Percentiles rank a stretch among this genome's conserved stretches.
These are phyloP conservation scores for Vulpes lagopus DNA, from an alignment of 2,113 vertebrate genomes.

Conservation along the genomic window DNA sequence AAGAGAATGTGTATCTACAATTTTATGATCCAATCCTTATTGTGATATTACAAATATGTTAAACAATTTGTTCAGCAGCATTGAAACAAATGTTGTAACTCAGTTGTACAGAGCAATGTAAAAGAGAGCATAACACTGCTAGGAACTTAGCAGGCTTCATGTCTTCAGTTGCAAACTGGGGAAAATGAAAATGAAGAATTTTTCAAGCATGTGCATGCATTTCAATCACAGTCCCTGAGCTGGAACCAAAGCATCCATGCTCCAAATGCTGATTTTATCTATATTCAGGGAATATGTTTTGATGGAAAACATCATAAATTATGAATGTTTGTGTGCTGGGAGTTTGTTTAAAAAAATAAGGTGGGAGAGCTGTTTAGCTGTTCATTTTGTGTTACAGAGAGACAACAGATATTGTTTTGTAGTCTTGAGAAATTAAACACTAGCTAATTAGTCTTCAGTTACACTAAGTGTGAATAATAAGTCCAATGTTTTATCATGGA, in stretches of 20 bases:
- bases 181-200: slow-evolving; percentile 37
- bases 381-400: slow-evolving; percentile 27
- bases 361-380: slow-evolving; percentile 39
- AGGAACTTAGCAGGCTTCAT: slow-evolving; percentile 10
- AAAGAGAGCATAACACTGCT: neutral
- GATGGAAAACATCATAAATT: slow-evolving; percentile 66
- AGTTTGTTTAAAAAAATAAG: slow-evolving; percentile 58
- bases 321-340: neutral
- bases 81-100: neutral
- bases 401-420: slow-evolving; percentile 62
- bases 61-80: slow-evolving; percentile 9
- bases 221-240: neutral
- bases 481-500: neutral
- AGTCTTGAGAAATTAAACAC: slow-evolving; percentile 66
- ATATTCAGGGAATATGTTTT: slow-evolving; percentile 45
- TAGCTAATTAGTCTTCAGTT: slow-evolving; percentile 62
- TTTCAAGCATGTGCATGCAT: neutral
- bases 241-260: neutral
- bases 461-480: slow-evolving; percentile 63
- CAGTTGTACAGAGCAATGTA: neutral
- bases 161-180: slow-evolving; percentile 19
- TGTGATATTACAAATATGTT: neutral
- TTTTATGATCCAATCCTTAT: neutral
- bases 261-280: slow-evolving; percentile 54
- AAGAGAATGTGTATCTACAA: neutral